Percentiles rank a stretch among this genome's conserved stretches.
These are phyloP conservation scores for Poecilia velifera DNA, from an alignment of 2,797 vertebrate species.

Conservation along the genomic window DNA sequence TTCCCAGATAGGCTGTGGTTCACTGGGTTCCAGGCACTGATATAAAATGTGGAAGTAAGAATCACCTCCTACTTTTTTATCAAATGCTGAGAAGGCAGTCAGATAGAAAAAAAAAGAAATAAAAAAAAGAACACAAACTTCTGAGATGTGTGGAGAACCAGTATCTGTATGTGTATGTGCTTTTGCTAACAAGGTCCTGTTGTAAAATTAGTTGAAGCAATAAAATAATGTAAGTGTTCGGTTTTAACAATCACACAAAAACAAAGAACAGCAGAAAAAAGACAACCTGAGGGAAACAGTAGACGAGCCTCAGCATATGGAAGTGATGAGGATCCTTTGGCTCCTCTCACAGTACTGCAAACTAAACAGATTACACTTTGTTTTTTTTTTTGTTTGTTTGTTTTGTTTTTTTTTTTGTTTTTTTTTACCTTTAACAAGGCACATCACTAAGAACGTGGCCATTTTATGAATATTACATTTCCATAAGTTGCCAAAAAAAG, in stretches of 20 bases:
- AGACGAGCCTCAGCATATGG: conserved; percentile 70
- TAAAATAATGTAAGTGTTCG: conserved; percentile 21
- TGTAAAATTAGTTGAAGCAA: conserved; percentile 7
- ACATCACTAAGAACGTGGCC: neutral
- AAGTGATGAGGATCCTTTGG: conserved; percentile 55
- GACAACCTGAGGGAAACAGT: conserved; percentile 10
- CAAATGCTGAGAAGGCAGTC: conserved; percentile 61
- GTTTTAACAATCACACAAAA: conserved; percentile 16
- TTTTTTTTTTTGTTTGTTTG: too few species aligned
- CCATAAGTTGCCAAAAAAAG: neutral
- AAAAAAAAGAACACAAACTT: conserved; percentile 58
- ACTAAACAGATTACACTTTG: conserved; percentile 20
- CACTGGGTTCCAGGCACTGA: conserved; percentile 80
- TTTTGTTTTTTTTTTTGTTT: too few species aligned
- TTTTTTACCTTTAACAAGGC: neutral
- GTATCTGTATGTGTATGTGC: conserved; percentile 19
- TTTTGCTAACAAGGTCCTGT: conserved; percentile 3
- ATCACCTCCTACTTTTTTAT: conserved; percentile 76
- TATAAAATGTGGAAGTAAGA: conserved; percentile 82
- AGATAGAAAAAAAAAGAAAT: conserved; percentile 48
- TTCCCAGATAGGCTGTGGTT: conserved; percentile 82
- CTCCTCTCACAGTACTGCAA: conserved; percentile 49
- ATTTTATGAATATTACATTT: neutral
- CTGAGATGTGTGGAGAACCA: conserved; percentile 37
- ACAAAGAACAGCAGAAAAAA: neutral